These are phyloP conservation scores for Syngnathoides biaculeatus DNA, from an alignment of 2,113 vertebrate species.

Conservation along the genomic window DNA sequence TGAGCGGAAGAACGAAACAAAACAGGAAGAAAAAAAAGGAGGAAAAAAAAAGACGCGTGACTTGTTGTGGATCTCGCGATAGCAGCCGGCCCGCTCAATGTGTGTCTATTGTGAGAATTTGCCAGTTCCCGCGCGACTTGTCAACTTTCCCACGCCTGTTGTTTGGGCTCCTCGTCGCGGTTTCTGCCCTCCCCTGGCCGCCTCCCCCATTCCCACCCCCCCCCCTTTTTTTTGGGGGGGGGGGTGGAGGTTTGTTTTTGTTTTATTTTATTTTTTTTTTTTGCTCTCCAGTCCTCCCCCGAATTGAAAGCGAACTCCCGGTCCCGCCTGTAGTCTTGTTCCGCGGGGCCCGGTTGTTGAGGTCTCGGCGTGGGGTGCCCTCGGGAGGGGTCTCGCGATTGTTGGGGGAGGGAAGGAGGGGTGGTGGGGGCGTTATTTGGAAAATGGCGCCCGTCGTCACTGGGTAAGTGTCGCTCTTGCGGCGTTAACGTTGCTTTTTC, in stretches of 20 bases:
- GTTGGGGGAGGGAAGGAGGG: slow-evolving; percentile 71
- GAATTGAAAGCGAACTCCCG: not conserved
- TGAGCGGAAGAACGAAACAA: not conserved
- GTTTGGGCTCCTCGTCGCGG: slow-evolving; percentile 50
- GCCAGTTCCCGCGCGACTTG: slow-evolving; percentile 58
- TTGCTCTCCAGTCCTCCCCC: slow-evolving; percentile 3
- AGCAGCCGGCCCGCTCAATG: not conserved
- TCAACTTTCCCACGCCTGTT: slow-evolving; percentile 77
- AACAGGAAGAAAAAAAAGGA: slow-evolving; percentile 4
- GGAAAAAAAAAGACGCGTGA: not conserved
- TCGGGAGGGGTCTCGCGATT: slow-evolving; percentile 71
- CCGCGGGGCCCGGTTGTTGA: slow-evolving; percentile 19
- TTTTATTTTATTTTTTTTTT: not conserved
- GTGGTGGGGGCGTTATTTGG: slow-evolving; percentile 83
- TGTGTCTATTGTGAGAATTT: slow-evolving; percentile 58
- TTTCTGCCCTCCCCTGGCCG: slow-evolving; percentile 11
- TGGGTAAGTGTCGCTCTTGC: slow-evolving; percentile 84
- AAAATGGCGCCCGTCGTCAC: slow-evolving; percentile 99
- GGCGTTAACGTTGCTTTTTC: not conserved
- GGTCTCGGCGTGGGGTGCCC: slow-evolving; percentile 18
- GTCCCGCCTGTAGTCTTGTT: slow-evolving; percentile 35
- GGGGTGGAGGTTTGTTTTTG: no score
- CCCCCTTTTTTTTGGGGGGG: no score
- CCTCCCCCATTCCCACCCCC: slow-evolving; percentile 33
- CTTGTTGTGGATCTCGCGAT: slow-evolving; percentile 61